Evolutionary conservation across 2,797 vertebrate species (phyloP).

Genomic region (Acipenser oxyrinchus): DNA sequence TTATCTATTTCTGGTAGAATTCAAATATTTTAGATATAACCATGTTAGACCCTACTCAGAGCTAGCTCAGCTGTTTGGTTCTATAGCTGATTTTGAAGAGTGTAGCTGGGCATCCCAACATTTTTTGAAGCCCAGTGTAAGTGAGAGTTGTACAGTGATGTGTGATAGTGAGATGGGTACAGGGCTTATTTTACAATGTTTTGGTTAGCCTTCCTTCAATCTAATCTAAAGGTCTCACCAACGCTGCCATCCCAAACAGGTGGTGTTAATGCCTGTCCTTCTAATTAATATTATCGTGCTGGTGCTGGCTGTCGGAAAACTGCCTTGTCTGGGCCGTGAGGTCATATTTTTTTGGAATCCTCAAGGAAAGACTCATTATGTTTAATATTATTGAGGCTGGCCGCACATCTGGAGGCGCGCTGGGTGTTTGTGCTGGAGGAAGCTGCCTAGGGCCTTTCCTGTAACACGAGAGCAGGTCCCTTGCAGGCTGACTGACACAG

Average conservation of each 20-base stretch:
- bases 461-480: conserved; percentile 34
- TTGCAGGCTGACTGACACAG: conserved; percentile 27
- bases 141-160: no score
- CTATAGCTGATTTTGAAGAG: no score
- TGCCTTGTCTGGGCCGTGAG: conserved; percentile 28
- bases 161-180: no score
- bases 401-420: conserved; percentile 31
- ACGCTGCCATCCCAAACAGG: conserved; percentile 40
- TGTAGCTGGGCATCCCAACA: no score
- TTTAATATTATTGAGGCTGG: conserved; percentile 38
- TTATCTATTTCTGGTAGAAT: no score
- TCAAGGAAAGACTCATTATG: conserved; percentile 39
- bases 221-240: not conserved
- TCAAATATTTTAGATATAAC: no score
- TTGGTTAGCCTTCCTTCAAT: no score
- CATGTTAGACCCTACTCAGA: no score
- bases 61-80: no score
- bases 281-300: conserved; percentile 37
- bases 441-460: conserved; percentile 45
- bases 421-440: conserved; percentile 27
- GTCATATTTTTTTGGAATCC: conserved; percentile 27
- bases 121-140: no score
- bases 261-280: conserved; percentile 35
- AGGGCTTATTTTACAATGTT: no score
- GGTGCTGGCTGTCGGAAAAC: conserved; percentile 44